phyloP scores from a whole-genome alignment of 2,113 vertebrate genomes.

The Dromaius novaehollandiae region DNA sequence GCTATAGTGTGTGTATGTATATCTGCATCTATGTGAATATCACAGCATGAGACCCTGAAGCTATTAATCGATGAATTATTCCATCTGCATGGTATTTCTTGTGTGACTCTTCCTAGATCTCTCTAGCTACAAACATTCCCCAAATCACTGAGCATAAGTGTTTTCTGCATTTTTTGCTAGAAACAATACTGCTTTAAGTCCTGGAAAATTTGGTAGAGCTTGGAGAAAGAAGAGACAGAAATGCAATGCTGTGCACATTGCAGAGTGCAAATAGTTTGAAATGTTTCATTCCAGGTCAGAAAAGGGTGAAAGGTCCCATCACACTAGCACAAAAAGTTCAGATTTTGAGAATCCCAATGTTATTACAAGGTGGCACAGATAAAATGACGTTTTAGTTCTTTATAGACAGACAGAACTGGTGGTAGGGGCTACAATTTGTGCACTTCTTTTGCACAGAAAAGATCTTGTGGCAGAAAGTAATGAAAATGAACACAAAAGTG shows the following conservation, averaged over 20 bases:
- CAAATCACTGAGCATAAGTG: not conserved
- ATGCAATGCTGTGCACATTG: not conserved
- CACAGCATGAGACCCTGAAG: not conserved
- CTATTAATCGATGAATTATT: constrained; percentile 5
- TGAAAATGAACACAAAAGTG: not conserved
- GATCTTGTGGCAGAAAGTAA: accelerated
- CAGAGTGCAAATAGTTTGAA: not conserved
- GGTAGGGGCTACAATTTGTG: not conserved
- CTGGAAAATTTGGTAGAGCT: not conserved
- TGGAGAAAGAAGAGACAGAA: not conserved
- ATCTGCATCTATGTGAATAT: not conserved
- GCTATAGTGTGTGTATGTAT: not conserved
- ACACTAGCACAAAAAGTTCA: not conserved
- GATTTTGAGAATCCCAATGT: not conserved
- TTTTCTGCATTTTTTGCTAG: not conserved
- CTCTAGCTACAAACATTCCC: not conserved
- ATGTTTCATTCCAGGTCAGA: not conserved
- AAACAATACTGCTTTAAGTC: not conserved
- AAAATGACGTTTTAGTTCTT: not conserved
- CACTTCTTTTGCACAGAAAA: not conserved
- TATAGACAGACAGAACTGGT: not conserved
- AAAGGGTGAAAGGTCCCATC: not conserved
- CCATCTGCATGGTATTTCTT: not conserved
- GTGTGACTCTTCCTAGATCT: not conserved
- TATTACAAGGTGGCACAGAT: not conserved